phyloP scores from a whole-genome alignment of 2,113 vertebrate genomes.

The Calonectris borealis region DNA sequence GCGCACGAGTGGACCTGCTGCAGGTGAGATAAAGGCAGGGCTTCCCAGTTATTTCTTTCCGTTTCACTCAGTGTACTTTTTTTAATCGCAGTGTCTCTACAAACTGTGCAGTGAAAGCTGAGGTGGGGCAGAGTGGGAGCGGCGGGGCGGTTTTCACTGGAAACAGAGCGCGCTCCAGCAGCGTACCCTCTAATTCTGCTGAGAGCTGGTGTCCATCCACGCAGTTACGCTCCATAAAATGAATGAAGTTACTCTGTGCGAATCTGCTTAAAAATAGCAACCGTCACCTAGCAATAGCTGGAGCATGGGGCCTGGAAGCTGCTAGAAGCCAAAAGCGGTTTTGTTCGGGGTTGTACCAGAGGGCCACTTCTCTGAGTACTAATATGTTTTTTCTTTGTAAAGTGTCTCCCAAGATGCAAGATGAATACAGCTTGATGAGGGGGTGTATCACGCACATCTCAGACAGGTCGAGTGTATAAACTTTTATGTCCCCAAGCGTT shows the following conservation, averaged over 20 bases:
- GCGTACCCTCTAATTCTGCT: rapidly evolving
- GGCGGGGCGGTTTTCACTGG: rapidly evolving
- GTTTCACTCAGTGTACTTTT: background rate
- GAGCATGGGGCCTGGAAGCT: background rate
- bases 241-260: background rate
- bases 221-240: rapidly evolving
- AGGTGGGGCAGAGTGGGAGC: background rate
- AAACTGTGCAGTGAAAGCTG: background rate
- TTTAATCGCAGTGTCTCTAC: background rate
- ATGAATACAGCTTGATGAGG: background rate
- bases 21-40: background rate
- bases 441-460: background rate
- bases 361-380: background rate
- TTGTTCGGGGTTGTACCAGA: background rate
- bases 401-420: background rate
- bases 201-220: background rate
- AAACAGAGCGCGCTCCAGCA: rapidly evolving
- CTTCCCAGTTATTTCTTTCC: background rate
- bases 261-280: background rate
- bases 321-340: background rate
- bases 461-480: background rate
- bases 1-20: rapidly evolving
- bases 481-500: rapidly evolving
- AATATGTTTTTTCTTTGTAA: background rate
- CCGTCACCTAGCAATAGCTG: background rate